Evolutionary conservation across 2,113 vertebrate species (phyloP).

Genomic region (Acinonyx jubatus): DNA sequence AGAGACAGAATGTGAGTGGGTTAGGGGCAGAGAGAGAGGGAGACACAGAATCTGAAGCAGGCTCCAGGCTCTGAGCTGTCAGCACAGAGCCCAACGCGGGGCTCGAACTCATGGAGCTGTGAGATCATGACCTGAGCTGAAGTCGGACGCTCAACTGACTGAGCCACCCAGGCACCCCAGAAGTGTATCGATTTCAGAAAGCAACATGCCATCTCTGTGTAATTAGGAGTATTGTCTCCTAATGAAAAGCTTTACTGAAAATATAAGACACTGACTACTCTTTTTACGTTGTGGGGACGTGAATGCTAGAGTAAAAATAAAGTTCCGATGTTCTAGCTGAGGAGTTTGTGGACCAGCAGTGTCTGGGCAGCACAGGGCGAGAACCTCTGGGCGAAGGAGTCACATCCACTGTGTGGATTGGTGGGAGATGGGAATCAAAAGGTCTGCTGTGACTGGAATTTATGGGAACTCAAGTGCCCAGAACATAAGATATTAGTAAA

Average conservation of each 20-base stretch:
- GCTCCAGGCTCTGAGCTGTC: too few relatives aligned
- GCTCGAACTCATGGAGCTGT: too few relatives aligned
- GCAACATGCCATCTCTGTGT: not conserved
- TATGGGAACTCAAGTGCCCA: not conserved
- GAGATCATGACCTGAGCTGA: too few relatives aligned
- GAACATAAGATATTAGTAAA: not conserved
- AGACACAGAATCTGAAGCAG: too few relatives aligned
- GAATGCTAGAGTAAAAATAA: not conserved
- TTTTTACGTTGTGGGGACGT: not conserved
- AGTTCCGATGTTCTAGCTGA: not conserved
- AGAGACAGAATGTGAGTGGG: too few relatives aligned
- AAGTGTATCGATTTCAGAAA: not conserved
- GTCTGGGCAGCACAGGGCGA: not conserved
- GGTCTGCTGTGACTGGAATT: not conserved
- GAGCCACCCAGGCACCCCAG: too few relatives aligned
- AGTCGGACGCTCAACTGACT: too few relatives aligned
- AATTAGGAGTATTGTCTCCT: not conserved
- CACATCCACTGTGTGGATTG: not conserved
- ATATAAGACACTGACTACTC: not conserved
- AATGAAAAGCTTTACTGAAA: constrained; percentile 1
- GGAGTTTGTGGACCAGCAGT: not conserved
- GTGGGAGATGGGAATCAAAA: not conserved
- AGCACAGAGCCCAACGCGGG: too few relatives aligned
- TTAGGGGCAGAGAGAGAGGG: too few relatives aligned
- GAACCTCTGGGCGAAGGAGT: not conserved